These are phyloP conservation scores for Gymnosoma rotundatum DNA, from an alignment of 2,888 invertebrate species.

Conservation along the genomic window DNA sequence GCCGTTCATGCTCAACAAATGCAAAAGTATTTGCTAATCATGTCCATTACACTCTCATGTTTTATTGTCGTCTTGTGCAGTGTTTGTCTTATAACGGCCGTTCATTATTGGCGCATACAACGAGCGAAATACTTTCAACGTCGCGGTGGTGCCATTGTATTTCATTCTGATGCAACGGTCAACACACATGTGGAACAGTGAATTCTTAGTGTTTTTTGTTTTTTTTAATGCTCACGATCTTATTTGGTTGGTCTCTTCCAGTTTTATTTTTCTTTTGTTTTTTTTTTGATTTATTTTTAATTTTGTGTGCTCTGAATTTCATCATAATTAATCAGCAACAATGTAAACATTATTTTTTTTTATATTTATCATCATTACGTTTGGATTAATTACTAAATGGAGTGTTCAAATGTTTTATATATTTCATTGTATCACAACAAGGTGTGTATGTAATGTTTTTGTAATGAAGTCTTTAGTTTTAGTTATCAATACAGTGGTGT, in stretches of 20 bases:
- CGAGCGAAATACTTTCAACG: conserved; percentile 75
- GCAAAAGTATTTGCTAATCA: conserved; percentile 75
- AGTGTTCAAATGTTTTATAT: conserved; percentile 23
- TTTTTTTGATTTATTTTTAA: not conserved
- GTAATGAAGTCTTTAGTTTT: too few relatives aligned
- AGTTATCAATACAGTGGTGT: too few relatives aligned
- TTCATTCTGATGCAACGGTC: conserved; percentile 79
- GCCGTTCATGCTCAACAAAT: conserved; percentile 76
- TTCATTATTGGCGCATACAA: conserved; percentile 73
- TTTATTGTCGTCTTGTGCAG: conserved; percentile 72
- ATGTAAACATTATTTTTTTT: conserved; percentile 41
- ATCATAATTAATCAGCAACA: conserved; percentile 30
- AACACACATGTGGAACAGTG: conserved; percentile 75
- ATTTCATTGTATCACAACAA: not conserved
- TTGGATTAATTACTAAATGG: conserved; percentile 49
- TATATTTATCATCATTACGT: conserved; percentile 44
- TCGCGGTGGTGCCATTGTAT: conserved; percentile 78
- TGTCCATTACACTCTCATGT: conserved; percentile 75
- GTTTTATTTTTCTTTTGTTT: not conserved
- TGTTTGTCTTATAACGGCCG: conserved; percentile 63
- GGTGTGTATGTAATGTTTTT: not conserved
- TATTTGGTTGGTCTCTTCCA: not conserved
- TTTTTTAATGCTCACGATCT: not conserved
- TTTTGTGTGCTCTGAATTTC: not conserved
- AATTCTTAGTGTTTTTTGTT: not conserved